A percentile compares a stretch with the other conserved stretches of the same genome.
Evolutionary conservation across 1,140 invertebrate genomes (phyloP).

Genomic region (Drosophila varians): DNA sequence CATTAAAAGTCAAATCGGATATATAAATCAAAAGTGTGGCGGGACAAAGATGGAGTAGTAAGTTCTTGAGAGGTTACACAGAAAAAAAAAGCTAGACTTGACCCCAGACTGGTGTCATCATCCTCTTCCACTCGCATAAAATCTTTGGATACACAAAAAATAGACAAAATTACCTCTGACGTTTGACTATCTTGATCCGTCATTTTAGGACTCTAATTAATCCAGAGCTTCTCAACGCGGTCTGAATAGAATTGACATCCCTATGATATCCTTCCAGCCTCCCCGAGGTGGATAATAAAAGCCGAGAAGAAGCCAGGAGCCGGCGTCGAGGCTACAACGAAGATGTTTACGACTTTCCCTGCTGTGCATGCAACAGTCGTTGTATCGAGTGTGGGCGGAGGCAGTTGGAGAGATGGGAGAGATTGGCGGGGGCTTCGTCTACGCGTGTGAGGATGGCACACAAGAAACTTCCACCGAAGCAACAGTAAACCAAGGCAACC

Average conservation of each 20-base stretch:
- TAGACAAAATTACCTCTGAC: background rate
- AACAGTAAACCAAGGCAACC: constrained; percentile 59
- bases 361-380: constrained; percentile 61
- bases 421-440: constrained; percentile 16
- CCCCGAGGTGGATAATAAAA: constrained; percentile 25
- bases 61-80: background rate
- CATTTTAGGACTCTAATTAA: constrained; percentile 36
- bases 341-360: constrained; percentile 42
- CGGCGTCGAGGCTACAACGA: constrained; percentile 9
- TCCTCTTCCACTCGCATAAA: background rate
- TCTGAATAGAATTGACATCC: constrained; percentile 6
- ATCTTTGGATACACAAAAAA: background rate
- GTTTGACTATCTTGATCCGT: constrained; percentile 15
- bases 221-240: constrained; percentile 20
- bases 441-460: constrained; percentile 19
- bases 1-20: constrained; percentile 55
- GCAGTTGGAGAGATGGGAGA: background rate
- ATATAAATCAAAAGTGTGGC: background rate
- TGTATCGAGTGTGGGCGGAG: constrained; percentile 14
- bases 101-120: too few relatives aligned
- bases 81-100: background rate
- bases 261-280: constrained; percentile 7
- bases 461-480: constrained; percentile 52
- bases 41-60: background rate
- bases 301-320: constrained; percentile 6